These are phyloP conservation scores for Onychomys torridus DNA, from an alignment of 2,797 vertebrate species.

Conservation along the genomic window DNA sequence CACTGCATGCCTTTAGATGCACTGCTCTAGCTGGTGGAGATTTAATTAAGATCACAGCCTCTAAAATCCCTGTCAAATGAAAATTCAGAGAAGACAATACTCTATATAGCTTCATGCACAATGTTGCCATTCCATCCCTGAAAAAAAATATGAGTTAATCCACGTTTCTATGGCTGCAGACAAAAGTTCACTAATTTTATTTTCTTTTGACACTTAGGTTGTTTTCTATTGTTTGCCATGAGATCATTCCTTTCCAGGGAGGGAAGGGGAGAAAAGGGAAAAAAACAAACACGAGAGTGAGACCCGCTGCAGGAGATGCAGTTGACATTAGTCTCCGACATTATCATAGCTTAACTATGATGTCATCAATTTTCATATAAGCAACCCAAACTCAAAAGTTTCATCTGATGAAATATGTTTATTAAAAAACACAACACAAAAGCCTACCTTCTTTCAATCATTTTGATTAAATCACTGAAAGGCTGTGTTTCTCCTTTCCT, in stretches of 20 bases:
- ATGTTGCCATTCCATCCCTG: conserved; percentile 93
- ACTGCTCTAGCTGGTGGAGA: conserved; percentile 95
- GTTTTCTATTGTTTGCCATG: conserved; percentile 92
- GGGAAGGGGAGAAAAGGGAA: conserved; percentile 28
- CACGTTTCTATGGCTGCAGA: conserved; percentile 95
- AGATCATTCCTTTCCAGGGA: conserved; percentile 89
- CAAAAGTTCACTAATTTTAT: conserved; percentile 94
- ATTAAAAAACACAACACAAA: conserved; percentile 68
- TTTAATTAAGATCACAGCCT: conserved; percentile 99
- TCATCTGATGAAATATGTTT: conserved; percentile 84
- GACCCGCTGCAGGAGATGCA: conserved; percentile 86
- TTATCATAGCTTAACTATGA: conserved; percentile 88
- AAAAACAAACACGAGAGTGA: conserved; percentile 70
- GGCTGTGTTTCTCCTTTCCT: conserved; percentile 9
- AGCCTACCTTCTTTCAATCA: conserved; percentile 48
- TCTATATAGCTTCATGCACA: conserved; percentile 92
- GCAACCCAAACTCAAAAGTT: conserved; percentile 85
- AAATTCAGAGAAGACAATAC: conserved; percentile 95
- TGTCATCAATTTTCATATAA: conserved; percentile 88
- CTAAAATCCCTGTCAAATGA: conserved; percentile 96
- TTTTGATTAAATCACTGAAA: conserved; percentile 54
- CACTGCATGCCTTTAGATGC: conserved; percentile 92
- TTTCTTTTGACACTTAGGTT: conserved; percentile 93
- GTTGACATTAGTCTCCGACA: conserved; percentile 87
- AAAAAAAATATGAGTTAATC: conserved; percentile 93